These are phyloP conservation scores for Ophion ventricosus DNA, from an alignment of 2,888 invertebrate species.

Conservation along the genomic window DNA sequence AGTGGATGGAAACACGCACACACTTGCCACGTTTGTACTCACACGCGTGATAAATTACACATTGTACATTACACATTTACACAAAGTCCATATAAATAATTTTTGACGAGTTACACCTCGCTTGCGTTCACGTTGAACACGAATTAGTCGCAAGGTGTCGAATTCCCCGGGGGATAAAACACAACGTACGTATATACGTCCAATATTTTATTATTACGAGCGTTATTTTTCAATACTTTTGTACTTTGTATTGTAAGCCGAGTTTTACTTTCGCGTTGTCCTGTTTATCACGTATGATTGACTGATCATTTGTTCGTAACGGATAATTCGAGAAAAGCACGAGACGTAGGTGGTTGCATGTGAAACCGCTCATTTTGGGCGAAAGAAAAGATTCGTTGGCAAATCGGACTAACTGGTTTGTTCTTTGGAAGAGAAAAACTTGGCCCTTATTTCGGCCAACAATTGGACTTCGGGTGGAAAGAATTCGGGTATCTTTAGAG, in stretches of 20 bases:
- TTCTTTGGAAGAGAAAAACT: no score
- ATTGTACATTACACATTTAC: slow-evolving; percentile 21
- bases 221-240: not conserved
- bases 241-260: not conserved
- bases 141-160: slow-evolving; percentile 66
- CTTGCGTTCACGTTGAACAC: slow-evolving; percentile 23
- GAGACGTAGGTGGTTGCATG: no score
- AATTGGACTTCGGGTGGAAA: no score
- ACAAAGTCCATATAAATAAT: slow-evolving; percentile 41
- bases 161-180: slow-evolving; percentile 54
- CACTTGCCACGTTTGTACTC: slow-evolving; percentile 20
- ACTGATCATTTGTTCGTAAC: not conserved
- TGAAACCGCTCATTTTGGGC: no score
- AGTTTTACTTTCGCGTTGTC: not conserved
- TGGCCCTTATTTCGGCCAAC: no score
- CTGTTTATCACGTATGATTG: not conserved
- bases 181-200: not conserved
- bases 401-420: no score
- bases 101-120: not conserved
- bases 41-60: slow-evolving; percentile 12
- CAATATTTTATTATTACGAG: not conserved
- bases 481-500: no score
- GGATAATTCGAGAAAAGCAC: not conserved
- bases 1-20: slow-evolving; percentile 4
- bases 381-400: no score